Evolutionary conservation across 2,113 vertebrate genomes (phyloP).

Genomic region (Leucosticte australis): DNA sequence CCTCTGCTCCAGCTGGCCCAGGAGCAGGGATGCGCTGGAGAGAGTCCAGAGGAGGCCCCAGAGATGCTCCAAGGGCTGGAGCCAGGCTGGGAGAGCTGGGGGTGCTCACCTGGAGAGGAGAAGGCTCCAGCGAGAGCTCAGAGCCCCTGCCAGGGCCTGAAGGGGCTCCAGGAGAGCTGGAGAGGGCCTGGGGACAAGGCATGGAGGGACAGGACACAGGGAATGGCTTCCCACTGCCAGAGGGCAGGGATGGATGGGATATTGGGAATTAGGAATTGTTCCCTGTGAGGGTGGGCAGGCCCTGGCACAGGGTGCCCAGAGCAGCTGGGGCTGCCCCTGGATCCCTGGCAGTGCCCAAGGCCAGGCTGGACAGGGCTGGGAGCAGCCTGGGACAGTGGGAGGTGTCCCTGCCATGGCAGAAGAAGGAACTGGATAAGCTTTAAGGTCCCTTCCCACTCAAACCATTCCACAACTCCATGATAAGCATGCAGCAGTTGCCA

Average conservation of each 20-base stretch:
- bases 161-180: neutral
- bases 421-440: fast-evolving
- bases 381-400: neutral
- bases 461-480: neutral
- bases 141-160: neutral
- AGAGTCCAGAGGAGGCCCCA: fast-evolving
- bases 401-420: neutral
- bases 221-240: neutral
- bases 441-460: neutral
- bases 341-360: neutral
- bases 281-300: neutral
- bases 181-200: neutral
- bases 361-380: neutral
- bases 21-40: neutral
- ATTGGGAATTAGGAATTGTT: neutral
- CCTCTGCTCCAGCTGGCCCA: neutral
- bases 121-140: neutral
- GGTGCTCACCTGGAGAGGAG: fast-evolving
- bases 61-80: neutral
- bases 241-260: neutral
- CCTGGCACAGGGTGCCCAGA: neutral
- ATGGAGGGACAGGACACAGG: neutral
- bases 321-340: neutral
- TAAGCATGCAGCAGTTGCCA: neutral
- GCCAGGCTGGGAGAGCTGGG: neutral